Evolutionary conservation across 2,888 invertebrate species (phyloP).

Genomic region (Blastobasis adustella): DNA sequence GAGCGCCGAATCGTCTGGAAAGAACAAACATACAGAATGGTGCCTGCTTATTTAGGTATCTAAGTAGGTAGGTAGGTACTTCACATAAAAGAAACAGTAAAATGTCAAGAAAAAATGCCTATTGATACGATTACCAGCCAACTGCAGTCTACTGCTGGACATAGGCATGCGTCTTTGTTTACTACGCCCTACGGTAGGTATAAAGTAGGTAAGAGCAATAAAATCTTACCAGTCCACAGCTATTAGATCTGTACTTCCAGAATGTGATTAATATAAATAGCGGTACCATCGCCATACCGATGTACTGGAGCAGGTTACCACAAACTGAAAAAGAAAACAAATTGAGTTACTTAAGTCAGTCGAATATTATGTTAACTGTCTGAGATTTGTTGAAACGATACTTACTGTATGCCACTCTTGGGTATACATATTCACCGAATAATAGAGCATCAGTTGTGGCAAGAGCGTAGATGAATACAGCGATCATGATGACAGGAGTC

Average conservation of each 20-base stretch:
- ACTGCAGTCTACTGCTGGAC: no score
- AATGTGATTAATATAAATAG: conserved; percentile 42
- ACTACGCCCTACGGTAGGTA: no score
- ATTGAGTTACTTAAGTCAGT: neutral
- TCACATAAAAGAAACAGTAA: no score
- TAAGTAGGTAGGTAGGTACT: no score
- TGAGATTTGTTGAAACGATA: conserved; percentile 2
- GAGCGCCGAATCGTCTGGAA: conserved; percentile 1
- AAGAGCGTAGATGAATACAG: conserved; percentile 83
- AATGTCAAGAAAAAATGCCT: no score
- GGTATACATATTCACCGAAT: conserved; percentile 76
- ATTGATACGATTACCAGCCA: no score
- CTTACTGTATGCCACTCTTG: conserved; percentile 76
- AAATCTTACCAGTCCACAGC: conserved; percentile 34
- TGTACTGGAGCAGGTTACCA: conserved; percentile 49
- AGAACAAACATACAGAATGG: neutral
- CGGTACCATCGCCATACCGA: conserved; percentile 56
- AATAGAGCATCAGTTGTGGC: conserved; percentile 75
- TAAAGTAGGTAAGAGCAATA: no score
- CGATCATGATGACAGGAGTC: conserved; percentile 81
- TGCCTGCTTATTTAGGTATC: neutral
- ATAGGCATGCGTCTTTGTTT: no score
- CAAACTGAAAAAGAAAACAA: conserved; percentile 42
- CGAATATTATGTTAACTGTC: neutral
- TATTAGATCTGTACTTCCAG: conserved; percentile 48